Evolutionary conservation across 2,888 invertebrate genomes (phyloP).

Genomic region (Philhelius pedissequus): DNA sequence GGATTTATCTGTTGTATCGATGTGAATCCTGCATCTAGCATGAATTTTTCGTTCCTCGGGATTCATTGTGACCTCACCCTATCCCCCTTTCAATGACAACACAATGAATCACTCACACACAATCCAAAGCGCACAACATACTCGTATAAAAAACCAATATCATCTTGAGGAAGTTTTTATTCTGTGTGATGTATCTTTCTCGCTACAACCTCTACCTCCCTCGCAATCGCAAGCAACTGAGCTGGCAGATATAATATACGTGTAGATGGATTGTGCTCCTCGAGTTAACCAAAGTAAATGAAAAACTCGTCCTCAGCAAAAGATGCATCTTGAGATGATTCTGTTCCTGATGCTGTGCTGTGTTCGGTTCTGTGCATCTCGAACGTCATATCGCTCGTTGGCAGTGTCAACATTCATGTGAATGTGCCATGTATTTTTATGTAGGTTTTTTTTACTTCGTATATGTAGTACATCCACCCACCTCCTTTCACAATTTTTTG

Average conservation of each 20-base stretch:
- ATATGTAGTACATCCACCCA: not conserved
- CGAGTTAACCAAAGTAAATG: conserved; percentile 66
- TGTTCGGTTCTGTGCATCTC: conserved; percentile 9
- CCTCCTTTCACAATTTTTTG: not conserved
- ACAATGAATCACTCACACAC: conserved; percentile 64
- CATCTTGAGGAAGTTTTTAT: conserved; percentile 51
- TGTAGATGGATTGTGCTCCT: conserved; percentile 43
- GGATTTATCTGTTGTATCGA: conserved; percentile 61
- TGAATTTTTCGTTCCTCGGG: not conserved
- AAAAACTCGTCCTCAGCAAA: conserved; percentile 63
- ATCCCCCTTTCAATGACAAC: conserved; percentile 44
- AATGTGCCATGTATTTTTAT: not conserved
- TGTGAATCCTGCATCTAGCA: conserved; percentile 43
- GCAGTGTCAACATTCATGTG: conserved; percentile 41
- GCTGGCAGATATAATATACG: not conserved
- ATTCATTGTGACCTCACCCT: conserved; percentile 56
- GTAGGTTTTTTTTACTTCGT: not conserved
- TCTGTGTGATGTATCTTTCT: conserved; percentile 17
- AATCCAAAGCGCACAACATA: conserved; percentile 33
- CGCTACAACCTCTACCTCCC: not conserved
- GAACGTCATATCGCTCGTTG: conserved; percentile 33
- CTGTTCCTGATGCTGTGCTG: not conserved
- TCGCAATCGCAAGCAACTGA: not conserved
- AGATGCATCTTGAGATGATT: conserved; percentile 26
- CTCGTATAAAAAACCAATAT: conserved; percentile 8